Conservation (phyloP, 2,888 invertebrate species). For the Penaeus monodon region DNA sequence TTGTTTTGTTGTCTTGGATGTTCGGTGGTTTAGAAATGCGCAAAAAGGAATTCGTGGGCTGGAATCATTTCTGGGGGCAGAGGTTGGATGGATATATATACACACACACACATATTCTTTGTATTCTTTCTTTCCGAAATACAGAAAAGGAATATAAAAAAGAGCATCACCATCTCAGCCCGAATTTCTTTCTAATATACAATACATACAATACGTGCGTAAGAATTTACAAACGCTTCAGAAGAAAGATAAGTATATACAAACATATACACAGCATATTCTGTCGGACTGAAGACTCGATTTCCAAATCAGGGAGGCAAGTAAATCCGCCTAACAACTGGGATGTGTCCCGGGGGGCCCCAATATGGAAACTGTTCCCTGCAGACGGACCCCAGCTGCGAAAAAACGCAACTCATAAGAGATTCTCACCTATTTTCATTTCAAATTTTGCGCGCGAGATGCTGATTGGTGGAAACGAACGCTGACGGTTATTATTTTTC, state of each 20-base stretch:
- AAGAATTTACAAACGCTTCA: background rate
- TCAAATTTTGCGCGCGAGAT: conserved; percentile 61
- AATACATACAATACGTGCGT: too few species aligned
- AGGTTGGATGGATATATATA: too few species aligned
- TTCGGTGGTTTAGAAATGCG: too few species aligned
- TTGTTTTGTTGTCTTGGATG: too few species aligned
- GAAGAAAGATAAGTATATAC: background rate
- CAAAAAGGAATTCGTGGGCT: too few species aligned
- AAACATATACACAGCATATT: conserved; percentile 24
- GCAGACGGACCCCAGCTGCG: conserved; percentile 62
- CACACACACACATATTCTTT: too few species aligned
- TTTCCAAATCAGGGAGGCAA: conserved; percentile 51
- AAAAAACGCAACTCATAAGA: conserved; percentile 63
- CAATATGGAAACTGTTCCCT: conserved; percentile 62
- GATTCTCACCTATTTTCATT: conserved; percentile 63
- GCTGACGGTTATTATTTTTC: conserved; percentile 62
- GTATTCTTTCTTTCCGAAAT: too few species aligned
- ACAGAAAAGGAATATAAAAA: too few species aligned
- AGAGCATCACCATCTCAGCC: too few species aligned
- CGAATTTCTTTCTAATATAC: too few species aligned
- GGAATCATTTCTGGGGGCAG: too few species aligned
- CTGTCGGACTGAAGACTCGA: conserved; percentile 17
- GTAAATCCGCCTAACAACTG: conserved; percentile 51
- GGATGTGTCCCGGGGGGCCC: conserved; percentile 40
- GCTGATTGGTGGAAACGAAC: conserved; percentile 63